These are phyloP conservation scores for Apamea monoglypha DNA, from an alignment of 2,888 invertebrate species.

Conservation along the genomic window DNA sequence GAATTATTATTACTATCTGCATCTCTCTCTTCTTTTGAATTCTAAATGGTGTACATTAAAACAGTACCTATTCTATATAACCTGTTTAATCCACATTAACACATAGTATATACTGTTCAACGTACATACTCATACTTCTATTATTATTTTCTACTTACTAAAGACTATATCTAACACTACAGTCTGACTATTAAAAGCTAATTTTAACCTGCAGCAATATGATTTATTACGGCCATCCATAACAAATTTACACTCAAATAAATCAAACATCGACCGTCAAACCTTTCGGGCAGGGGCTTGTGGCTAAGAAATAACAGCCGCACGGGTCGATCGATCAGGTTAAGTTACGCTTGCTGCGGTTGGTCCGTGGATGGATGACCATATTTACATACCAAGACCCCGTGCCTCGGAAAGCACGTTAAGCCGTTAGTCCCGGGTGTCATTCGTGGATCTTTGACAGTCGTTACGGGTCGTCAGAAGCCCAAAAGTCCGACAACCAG, in stretches of 20 bases:
- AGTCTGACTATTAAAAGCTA: not conserved
- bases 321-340: too few relatives aligned
- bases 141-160: not conserved
- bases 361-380: too few relatives aligned
- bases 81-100: not conserved
- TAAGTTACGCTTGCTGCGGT: too few relatives aligned
- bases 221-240: conserved; percentile 18
- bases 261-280: not conserved
- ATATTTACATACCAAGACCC: too few relatives aligned
- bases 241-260: not conserved
- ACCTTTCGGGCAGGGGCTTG: not conserved
- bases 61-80: not conserved
- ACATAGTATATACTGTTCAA: not conserved
- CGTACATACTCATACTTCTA: not conserved
- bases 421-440: too few relatives aligned
- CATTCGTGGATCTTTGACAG: too few relatives aligned
- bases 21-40: not conserved
- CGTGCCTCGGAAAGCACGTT: too few relatives aligned
- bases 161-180: not conserved
- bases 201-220: not conserved
- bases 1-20: not conserved
- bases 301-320: too few relatives aligned
- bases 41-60: not conserved
- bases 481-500: too few relatives aligned
- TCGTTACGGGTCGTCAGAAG: too few relatives aligned